Base-by-base conservation (phyloP, 2,113 vertebrate species). In the Perccottus glenii region DNA sequence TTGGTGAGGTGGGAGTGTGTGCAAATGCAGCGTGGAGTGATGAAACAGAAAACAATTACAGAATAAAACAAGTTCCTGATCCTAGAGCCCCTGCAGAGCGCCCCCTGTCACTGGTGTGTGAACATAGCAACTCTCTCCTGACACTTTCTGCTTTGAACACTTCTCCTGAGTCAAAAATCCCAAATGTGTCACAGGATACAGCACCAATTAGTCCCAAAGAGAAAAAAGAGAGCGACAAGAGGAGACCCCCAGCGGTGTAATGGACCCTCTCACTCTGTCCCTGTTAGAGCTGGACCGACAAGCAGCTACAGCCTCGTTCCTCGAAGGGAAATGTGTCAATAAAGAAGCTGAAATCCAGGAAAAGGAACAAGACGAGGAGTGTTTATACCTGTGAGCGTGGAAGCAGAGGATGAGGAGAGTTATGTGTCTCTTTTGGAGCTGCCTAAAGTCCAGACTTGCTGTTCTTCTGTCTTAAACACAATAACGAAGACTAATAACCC, bases 61-160 rank as follows among this genome's bases (percentile, higher is more conserved):
- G 15, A 45, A 66, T 38, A 55, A 64, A 33, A 36, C 16, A 7
- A 65, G 9, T 9, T 59, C 47, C 60, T 4, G 35, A 52, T 71
- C 70, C 70, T 11, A 57, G 16, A 56, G 73, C 74, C 38, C 89
- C 89, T 36, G 86, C 87, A 59, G 92, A 94, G 75, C 92, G 90
- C 61, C 91, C 91, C 36, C 91, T 91, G 60, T 94, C 92, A 43
- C 88, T 88, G 47, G 82, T 84, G 47, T 81, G 70, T 7, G 83
- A 90, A 67, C 38, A 52, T 3, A 74, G 63, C 36, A 62, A 5
- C 48, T 9, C 14, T 63, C 43, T 44, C 33, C 47, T 59, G 32
- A 78, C 58, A 44, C 74, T 55, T 40, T 68, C 67, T 38, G 76
- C 75, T 1, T 11, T 10, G 32, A 68, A 84, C 61, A 70, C 65